Base-by-base conservation (phyloP, 2,113 vertebrate species). In the Antechinus flavipes region DNA sequence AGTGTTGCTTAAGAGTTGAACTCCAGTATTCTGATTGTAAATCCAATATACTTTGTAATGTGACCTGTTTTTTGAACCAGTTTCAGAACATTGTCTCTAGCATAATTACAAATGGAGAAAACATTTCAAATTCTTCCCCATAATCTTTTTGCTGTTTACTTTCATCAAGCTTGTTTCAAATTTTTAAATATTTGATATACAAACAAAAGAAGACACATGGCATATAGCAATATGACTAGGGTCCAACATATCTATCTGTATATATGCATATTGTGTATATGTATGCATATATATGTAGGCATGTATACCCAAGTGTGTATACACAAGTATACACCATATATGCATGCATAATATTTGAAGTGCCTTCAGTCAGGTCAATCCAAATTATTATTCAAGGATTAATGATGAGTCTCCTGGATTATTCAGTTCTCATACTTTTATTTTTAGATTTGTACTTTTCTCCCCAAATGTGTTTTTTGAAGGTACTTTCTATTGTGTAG, bases 111-210 rank as follows among this genome's bases (percentile, higher is more conserved):
- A 25, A 7, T 91, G 2, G 54, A 11, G 35, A 93, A 52, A 58
- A 54, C 2, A 53, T 42, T 42, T 76, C 9, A 49, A 14, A 42
- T n/a, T 46, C 19, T 25, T 50, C 0, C 26, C 54, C 61, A 76
- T 2, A 7, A 12, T 12, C 35, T 68, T 54, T 55, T 91, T 12
- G 26, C 22, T 91, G 11, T 68, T 68, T 90, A 89, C 47, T 89
- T 93, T 91, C n/a, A 76, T 26, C 22, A 90, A 90, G 61, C 23
- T 91, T 92, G 56, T 90, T 94, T 90, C 14, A 76, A 49, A 90
- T 25, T 42, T 12, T 89, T 91, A 53, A 90, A 47, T 84, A 91
- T 93, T 76, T 90, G 35, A 92, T 91, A 55, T n/a, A 27, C 9
- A 30, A 55, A 27, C 47, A 90, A 53, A 10, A 42, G 35, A 16